Evolutionary conservation across 2,797 vertebrate genomes (phyloP).

Genomic region (Rhodeus uyekii): DNA sequence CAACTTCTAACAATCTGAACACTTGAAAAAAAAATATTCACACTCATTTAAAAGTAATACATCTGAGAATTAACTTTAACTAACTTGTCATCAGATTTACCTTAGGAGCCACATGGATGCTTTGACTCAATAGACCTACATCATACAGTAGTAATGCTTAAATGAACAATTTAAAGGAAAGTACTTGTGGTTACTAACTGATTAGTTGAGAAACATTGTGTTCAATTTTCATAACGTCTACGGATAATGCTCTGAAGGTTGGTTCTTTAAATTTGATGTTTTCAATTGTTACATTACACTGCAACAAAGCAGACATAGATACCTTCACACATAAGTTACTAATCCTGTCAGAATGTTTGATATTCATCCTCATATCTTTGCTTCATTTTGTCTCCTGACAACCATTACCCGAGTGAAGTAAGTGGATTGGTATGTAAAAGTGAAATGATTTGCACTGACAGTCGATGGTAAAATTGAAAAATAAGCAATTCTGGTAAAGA

Average conservation of each 20-base stretch:
- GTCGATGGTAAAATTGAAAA: background rate
- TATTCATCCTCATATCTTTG: background rate
- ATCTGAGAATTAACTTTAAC: background rate
- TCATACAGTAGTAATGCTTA: background rate
- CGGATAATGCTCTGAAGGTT: conserved; percentile 3
- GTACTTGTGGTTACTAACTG: background rate
- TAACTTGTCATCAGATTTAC: background rate
- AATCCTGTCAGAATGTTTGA: background rate
- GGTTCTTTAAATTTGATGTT: conserved; percentile 6
- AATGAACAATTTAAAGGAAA: background rate
- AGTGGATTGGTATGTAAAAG: background rate
- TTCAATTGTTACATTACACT: conserved; percentile 23
- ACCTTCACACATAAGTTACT: conserved; percentile 21
- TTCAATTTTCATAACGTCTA: background rate
- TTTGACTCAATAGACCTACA: background rate
- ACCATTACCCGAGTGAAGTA: background rate
- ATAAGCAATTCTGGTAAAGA: background rate
- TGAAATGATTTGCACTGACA: background rate
- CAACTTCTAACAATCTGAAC: conserved; percentile 21
- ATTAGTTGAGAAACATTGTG: background rate
- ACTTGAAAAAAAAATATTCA: conserved; percentile 21
- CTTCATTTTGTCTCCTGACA: background rate
- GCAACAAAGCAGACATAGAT: background rate
- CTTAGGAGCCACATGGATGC: no score
- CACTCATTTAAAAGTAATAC: background rate